Conservation (phyloP, 2,888 invertebrate species). For the Morinoia aosen region DNA sequence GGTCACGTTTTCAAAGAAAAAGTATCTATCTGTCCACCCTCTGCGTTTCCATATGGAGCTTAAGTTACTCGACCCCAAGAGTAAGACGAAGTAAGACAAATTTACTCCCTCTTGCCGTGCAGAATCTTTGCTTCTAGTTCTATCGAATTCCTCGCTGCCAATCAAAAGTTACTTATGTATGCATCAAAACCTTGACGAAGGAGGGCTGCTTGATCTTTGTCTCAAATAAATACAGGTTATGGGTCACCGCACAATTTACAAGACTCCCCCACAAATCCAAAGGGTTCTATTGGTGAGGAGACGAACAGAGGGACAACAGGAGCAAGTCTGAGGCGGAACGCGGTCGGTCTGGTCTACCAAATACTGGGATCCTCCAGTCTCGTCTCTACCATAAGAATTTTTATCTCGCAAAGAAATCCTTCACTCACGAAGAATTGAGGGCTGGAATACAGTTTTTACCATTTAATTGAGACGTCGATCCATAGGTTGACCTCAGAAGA, state of each 20-base stretch:
- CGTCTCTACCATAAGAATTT: background rate
- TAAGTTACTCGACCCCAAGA: no score
- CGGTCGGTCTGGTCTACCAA: background rate
- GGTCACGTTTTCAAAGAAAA: no score
- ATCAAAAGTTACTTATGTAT: background rate
- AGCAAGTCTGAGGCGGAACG: background rate
- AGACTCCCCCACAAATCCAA: background rate
- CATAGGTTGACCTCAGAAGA: background rate
- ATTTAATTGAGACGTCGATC: background rate
- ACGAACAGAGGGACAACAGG: background rate
- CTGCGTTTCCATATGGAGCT: no score
- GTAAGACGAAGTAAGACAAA: background rate
- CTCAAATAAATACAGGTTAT: background rate
- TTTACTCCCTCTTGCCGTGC: background rate
- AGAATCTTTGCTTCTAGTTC: background rate
- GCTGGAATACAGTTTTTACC: background rate
- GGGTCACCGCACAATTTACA: background rate
- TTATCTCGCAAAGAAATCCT: background rate
- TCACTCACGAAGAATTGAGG: background rate
- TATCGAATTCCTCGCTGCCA: background rate
- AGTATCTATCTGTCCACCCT: no score
- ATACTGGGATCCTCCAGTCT: background rate
- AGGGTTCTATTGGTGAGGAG: background rate
- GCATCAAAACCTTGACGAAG: background rate
- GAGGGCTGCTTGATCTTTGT: constrained; percentile 21